Evolutionary conservation across 92 coral and sea anemone species (phyloP), one percentile per base, ranked within the genome.

Genomic region (Plumapathes pennacea): DNA sequence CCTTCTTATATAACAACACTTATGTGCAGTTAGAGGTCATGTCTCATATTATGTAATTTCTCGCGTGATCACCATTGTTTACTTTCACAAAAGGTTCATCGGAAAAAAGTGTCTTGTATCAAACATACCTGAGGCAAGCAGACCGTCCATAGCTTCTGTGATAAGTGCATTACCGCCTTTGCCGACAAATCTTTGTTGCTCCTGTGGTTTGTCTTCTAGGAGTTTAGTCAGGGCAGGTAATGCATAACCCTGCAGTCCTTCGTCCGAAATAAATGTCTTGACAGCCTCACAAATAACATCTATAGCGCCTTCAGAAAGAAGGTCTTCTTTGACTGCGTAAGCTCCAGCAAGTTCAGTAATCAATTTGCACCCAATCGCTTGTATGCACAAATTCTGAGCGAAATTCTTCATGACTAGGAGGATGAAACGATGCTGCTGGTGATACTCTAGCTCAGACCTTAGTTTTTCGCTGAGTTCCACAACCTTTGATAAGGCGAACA

Each of bases 161-260:
- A n/a, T n/a, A n/a, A n/a, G n/a, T n/a, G n/a, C n/a, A n/a, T n/a
- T n/a, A n/a, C n/a, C n/a, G n/a, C n/a, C n/a, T n/a, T n/a, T 76
- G 27, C 29, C 58, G n/a, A 83, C 48, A 37, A 88, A 88, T 11
- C 28, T 38, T 31, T 78, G 72, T 32, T 67, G 76, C 38, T 41
- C 72, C 29, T 38, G 25, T 32, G 23, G 32, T 33, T 77, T 67
- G 25, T 56, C 53, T 20, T 25, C 56, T 11, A 86, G 71, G 17
- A 86, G 17, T 4, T 50, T 55, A 45, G 64, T 77, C 19, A 88
- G 43, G 4, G 76, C 76, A 30, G 72, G 80, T 17, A 80, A 63
- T 18, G 90, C 96, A 3, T 83, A 82, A 9, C 63, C 38, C 46
- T 77, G 84, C 26, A 83, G 65, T 49, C 83, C 96, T 25, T 88